Evolutionary conservation across 2,113 vertebrate species (phyloP).

Genomic region (Ornithorhynchus anatinus): DNA sequence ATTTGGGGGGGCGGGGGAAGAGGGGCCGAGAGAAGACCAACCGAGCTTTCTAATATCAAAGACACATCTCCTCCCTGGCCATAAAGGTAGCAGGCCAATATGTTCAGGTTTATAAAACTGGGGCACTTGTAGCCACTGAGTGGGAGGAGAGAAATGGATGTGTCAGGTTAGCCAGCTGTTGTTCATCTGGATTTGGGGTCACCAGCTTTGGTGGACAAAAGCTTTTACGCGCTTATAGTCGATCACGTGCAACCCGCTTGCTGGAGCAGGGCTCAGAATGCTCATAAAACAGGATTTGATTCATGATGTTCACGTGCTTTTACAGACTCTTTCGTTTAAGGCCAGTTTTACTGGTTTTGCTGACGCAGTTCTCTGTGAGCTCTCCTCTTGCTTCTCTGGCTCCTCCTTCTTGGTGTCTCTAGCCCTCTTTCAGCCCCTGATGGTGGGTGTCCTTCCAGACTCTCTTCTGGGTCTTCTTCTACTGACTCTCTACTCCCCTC

Average conservation of each 20-base stretch:
- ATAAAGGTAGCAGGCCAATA: background rate
- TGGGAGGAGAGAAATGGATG: background rate
- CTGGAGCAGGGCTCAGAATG: background rate
- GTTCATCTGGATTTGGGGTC: slow-evolving; percentile 1
- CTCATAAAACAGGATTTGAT: background rate
- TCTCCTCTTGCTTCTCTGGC: too few relatives aligned
- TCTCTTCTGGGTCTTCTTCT: too few relatives aligned
- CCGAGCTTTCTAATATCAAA: background rate
- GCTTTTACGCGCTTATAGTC: slow-evolving; percentile 25
- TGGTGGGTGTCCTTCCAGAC: too few relatives aligned
- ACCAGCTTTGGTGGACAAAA: slow-evolving; percentile 10
- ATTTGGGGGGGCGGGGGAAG: too few relatives aligned
- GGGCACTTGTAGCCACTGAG: background rate
- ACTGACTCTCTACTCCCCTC: too few relatives aligned
- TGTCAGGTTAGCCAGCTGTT: background rate
- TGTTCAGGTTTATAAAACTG: background rate
- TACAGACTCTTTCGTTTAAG: too few relatives aligned
- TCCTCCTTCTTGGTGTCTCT: too few relatives aligned
- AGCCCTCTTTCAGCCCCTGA: too few relatives aligned
- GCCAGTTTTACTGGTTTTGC: too few relatives aligned
- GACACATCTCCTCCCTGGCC: background rate
- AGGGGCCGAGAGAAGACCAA: too few relatives aligned
- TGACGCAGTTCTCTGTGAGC: too few relatives aligned
- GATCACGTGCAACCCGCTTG: slow-evolving; percentile 9
- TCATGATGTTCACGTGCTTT: too few relatives aligned